These are phyloP conservation scores for Pantherophis vulpinus DNA, from an alignment of 2,797 vertebrate species.

Conservation along the genomic window DNA sequence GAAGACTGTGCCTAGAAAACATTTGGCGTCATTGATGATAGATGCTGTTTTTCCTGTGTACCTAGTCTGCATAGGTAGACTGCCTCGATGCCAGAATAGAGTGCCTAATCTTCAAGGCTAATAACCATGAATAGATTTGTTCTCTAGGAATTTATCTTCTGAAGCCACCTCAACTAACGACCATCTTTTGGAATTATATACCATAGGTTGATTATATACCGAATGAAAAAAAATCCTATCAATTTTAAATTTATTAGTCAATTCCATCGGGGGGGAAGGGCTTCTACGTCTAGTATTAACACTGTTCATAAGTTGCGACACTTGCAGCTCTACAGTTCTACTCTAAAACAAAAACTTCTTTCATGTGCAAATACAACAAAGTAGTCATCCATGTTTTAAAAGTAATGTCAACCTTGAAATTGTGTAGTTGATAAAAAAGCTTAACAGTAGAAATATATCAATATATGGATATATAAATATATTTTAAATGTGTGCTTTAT, in stretches of 20 bases:
- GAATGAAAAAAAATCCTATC: background rate
- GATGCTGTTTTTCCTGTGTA: background rate
- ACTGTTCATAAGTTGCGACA: background rate
- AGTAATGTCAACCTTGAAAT: background rate
- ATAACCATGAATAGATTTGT: background rate
- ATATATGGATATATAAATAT: conserved; percentile 19
- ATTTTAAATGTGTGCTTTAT: conserved; percentile 72
- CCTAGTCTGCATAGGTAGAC: background rate
- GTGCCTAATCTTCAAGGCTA: background rate
- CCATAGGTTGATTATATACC: background rate
- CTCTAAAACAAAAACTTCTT: background rate
- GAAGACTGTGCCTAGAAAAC: too few relatives aligned
- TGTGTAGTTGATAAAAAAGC: rapidly evolving
- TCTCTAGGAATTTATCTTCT: background rate
- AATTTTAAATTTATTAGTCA: background rate
- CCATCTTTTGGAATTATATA: background rate
- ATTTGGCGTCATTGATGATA: too few relatives aligned
- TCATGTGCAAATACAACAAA: conserved; percentile 21
- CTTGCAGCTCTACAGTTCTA: background rate
- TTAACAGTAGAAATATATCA: conserved; percentile 36
- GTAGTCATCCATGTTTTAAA: background rate
- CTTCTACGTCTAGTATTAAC: background rate
- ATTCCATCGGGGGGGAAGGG: background rate
- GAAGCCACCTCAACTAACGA: background rate
- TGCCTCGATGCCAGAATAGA: background rate